Evolutionary conservation across 2,797 vertebrate genomes (phyloP), one percentile per base, ranked within the genome.

Genomic region (Phoeniculus purpureus): DNA sequence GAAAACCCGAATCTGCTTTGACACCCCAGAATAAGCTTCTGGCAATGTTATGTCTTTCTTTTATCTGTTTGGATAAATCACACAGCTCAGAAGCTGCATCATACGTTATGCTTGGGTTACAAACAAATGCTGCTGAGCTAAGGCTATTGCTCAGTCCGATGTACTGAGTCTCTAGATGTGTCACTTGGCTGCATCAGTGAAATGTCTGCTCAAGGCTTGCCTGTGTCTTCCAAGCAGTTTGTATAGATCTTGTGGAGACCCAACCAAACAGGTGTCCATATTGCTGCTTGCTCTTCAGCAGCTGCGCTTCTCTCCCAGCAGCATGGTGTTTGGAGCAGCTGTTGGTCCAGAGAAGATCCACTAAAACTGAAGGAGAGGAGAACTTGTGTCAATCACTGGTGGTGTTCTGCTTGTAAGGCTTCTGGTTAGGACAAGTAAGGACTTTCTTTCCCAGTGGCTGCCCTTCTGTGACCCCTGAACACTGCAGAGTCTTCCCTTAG

Each of bases 1-100:
- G 95, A 96, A 97, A 96, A 89, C 81, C 85, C 80, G 96, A 97
- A 97, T 98, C 80, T 96, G 94, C 96, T 96, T 95, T 97, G 97
- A 98, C 96, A 96, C 78, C 54, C 86, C 50, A 90, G 96, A 97
- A 96, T 94, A 95, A 96, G 97, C 96, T 98, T 94, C 97, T 96
- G 96, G 97, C 96, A 96, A 97, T 95, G 89, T 96, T 97, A 93
- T 95, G 95, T 96, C 96, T 97, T 96, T 94, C 95, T 97, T 96
- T 97, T 86, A 97, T 96, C 96, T 97, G 95, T 97, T 97, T 96
- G 90, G 95, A 93, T 96, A 97, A 97, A 96, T 96, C 95, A 92
- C 68, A 94, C 58, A 78, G 75, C 92, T 96, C 80, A 90, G 70
- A 96, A 96, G 51, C 55, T 77, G 82, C 86, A 96, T 96, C 89